Conservation (phyloP, 2,888 invertebrate species). For the Brachyptera risi region DNA sequence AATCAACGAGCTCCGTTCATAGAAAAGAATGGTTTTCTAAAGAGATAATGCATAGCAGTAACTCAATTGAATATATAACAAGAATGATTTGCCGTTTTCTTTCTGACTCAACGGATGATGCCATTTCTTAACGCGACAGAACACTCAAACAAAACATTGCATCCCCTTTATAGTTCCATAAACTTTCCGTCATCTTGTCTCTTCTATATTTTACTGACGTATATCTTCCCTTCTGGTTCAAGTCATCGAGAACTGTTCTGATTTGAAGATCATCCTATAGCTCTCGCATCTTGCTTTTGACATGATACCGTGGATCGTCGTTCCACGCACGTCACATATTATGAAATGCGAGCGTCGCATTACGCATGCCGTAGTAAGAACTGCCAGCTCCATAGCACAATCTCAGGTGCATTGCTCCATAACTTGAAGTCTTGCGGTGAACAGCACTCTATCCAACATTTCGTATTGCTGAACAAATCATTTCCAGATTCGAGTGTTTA, state of each 20-base stretch:
- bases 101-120: background rate
- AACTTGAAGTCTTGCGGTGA: too few species aligned
- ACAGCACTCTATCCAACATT: constrained; percentile 2
- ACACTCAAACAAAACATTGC: background rate
- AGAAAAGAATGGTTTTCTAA: background rate
- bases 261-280: background rate
- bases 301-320: constrained; percentile 4
- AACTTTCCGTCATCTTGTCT: background rate
- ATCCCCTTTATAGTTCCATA: background rate
- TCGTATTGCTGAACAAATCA: background rate
- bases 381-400: too few species aligned
- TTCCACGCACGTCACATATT: too few species aligned
- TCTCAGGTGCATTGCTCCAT: too few species aligned
- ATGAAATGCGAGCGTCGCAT: too few species aligned
- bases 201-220: background rate
- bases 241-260: background rate
- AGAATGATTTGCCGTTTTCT: background rate
- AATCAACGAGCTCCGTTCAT: background rate
- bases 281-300: constrained; percentile 4
- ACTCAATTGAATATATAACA: constrained; percentile 2
- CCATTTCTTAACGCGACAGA: constrained; percentile 10
- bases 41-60: constrained; percentile 1
- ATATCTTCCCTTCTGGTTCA: constrained; percentile 6
- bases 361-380: too few species aligned
- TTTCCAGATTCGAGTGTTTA: constrained; percentile 10